Percentiles rank a stretch among this genome's conserved stretches.
Evolutionary conservation across 2,797 vertebrate species (phyloP).

Genomic region (Corythornis leucogaster): DNA sequence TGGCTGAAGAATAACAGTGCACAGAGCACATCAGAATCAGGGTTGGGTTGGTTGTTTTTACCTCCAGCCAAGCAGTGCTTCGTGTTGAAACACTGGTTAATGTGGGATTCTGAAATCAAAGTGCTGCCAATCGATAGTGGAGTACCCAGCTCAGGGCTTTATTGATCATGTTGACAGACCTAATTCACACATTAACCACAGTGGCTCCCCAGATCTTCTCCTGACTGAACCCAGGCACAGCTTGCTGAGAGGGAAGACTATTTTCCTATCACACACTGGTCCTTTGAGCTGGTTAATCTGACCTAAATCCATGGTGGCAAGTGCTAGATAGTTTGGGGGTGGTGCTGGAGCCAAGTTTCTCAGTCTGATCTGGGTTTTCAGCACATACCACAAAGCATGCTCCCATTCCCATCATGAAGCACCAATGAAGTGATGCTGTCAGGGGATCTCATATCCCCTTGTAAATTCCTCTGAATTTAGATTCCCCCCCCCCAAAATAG

Average conservation of each 20-base stretch:
- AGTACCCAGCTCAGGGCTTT: neutral
- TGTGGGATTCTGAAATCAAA: neutral
- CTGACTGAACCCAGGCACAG: neutral
- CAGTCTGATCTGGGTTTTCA: neutral
- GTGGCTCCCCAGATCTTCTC: neutral
- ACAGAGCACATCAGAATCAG: neutral
- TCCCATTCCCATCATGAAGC: neutral
- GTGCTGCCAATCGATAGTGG: neutral
- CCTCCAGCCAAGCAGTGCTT: neutral
- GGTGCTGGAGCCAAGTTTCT: neutral
- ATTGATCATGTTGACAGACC: neutral
- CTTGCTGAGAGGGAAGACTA: neutral
- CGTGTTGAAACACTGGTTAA: neutral
- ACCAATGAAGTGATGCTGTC: neutral
- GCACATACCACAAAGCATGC: neutral
- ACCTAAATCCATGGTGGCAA: neutral
- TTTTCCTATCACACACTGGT: neutral
- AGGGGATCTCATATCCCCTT: neutral
- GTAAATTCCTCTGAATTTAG: neutral
- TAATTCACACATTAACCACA: neutral
- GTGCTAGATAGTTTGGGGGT: neutral
- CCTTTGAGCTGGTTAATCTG: neutral
- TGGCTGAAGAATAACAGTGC: neutral
- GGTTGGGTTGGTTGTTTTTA: no score
- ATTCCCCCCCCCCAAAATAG: neutral